Conservation (phyloP, 2,888 invertebrate genomes). For the Eristalis pertinax region DNA sequence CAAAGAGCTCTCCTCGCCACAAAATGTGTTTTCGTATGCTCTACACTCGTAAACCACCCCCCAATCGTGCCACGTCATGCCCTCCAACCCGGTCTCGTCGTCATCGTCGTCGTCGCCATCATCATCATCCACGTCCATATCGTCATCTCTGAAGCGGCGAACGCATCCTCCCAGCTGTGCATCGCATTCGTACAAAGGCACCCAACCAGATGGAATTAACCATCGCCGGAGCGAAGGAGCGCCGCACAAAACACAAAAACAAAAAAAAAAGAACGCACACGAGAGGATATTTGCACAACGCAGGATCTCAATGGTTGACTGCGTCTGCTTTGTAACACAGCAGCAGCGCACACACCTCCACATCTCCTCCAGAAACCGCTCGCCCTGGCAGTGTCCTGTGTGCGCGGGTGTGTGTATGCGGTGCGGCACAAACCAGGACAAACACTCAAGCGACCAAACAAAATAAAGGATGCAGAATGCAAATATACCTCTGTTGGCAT, state of each 20-base stretch:
- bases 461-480: conserved; percentile 70
- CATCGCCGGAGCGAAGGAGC: conserved; percentile 41
- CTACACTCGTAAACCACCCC: conserved; percentile 42
- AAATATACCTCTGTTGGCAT: conserved; percentile 69
- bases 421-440: conserved; percentile 58
- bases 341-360: conserved; percentile 50
- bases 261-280: conserved; percentile 31
- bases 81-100: conserved; percentile 15
- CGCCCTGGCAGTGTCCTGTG: conserved; percentile 2
- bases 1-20: conserved; percentile 62
- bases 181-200: conserved; percentile 62
- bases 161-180: conserved; percentile 26
- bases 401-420: conserved; percentile 4
- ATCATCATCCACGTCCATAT: neutral
- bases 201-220: conserved; percentile 64
- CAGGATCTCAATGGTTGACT: conserved; percentile 67
- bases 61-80: neutral
- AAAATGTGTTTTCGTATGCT: conserved; percentile 64
- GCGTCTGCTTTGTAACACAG: conserved; percentile 54
- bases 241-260: neutral
- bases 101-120: conserved; percentile 3
- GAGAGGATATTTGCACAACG: conserved; percentile 68
- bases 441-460: conserved; percentile 70
- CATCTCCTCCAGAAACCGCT: conserved; percentile 49
- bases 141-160: conserved; percentile 12